Conservation (phyloP, 2,888 invertebrate species). For the Eulithis testata region DNA sequence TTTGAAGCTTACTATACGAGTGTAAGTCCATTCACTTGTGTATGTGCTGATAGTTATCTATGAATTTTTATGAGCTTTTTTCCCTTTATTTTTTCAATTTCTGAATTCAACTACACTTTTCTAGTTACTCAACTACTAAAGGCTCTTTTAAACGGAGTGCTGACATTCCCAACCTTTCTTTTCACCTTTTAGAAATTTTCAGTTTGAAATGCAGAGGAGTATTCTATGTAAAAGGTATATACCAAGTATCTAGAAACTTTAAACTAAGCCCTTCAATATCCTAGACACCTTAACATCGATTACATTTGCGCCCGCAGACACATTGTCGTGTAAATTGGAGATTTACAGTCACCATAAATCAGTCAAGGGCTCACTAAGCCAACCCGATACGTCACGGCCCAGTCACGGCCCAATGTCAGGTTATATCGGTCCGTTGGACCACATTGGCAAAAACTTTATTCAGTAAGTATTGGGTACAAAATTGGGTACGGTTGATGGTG, state of each 20-base stretch:
- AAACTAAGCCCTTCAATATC: constrained; percentile 26
- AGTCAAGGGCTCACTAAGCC: constrained; percentile 76
- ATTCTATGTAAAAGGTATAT: too few species aligned
- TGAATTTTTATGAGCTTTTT: constrained; percentile 30
- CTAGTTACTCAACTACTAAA: too few species aligned
- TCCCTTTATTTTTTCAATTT: not conserved
- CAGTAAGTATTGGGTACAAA: constrained; percentile 17
- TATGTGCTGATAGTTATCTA: constrained; percentile 24
- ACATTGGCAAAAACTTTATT: constrained; percentile 23
- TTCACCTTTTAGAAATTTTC: too few species aligned
- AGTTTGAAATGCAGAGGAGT: too few species aligned
- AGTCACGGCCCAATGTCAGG: constrained; percentile 61
- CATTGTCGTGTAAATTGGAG: constrained; percentile 79
- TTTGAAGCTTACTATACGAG: not conserved
- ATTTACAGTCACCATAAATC: constrained; percentile 80
- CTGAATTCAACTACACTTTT: not conserved
- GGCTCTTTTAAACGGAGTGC: too few species aligned
- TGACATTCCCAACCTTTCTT: constrained; percentile 2
- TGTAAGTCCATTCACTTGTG: constrained; percentile 9
- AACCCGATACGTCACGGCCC: constrained; percentile 71
- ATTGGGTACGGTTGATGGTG: constrained; percentile 6
- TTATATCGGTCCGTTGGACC: constrained; percentile 21
- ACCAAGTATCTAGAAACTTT: constrained; percentile 17
- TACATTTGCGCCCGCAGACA: constrained; percentile 57
- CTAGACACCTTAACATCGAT: constrained; percentile 58